A percentile compares a stretch with the other conserved stretches of the same genome.
These are phyloP conservation scores for Microtus ochrogaster DNA, from an alignment of 2,113 vertebrate genomes.

Conservation along the genomic window DNA sequence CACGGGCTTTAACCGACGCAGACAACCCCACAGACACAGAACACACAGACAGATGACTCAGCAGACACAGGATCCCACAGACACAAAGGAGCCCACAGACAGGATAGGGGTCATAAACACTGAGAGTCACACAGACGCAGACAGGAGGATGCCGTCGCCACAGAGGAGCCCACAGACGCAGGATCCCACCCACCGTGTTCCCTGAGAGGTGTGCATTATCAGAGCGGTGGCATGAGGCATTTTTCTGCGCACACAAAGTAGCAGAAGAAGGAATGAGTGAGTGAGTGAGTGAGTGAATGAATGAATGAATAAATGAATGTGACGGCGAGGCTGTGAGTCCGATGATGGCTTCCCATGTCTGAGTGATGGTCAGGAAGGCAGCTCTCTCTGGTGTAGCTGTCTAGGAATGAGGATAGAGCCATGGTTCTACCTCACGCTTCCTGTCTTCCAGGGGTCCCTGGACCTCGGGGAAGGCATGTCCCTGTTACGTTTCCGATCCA, in stretches of 20 bases:
- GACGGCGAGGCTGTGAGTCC: no score
- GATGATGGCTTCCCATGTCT: neutral
- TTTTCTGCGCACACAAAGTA: neutral
- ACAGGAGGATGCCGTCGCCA: neutral
- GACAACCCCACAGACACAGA: neutral
- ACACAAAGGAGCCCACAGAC: neutral
- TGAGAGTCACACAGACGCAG: neutral
- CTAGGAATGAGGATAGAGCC: neutral
- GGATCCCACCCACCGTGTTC: neutral
- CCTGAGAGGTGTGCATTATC: neutral
- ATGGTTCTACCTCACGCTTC: neutral
- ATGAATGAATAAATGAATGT: no score
- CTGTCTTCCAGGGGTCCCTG: neutral
- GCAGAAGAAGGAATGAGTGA: neutral
- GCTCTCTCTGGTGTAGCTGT: neutral
- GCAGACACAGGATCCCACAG: neutral
- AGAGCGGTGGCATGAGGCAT: no score
- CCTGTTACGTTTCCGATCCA: neutral
- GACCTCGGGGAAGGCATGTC: neutral
- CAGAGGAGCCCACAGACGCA: neutral
- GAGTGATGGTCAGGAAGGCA: accelerated
- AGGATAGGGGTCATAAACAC: neutral
- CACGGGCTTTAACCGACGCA: neutral
- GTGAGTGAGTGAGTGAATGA: accelerated
- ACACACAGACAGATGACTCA: neutral